Conservation (phyloP, 2,113 vertebrate species). For the Mionectes macconnelli region DNA sequence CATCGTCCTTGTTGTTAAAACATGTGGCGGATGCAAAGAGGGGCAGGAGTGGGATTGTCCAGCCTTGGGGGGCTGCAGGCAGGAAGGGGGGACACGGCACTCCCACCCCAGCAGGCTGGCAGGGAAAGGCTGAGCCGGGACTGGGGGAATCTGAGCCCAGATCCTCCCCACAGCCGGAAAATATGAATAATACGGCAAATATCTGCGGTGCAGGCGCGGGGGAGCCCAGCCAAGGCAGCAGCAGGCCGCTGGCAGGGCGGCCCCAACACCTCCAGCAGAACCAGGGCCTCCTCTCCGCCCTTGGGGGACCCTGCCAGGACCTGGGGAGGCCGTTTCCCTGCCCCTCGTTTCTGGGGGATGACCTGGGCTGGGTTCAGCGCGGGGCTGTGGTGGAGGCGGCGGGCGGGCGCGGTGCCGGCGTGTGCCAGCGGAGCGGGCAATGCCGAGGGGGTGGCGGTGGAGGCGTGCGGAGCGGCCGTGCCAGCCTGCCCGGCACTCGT, state of each 20-base stretch:
- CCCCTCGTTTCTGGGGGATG: not conserved
- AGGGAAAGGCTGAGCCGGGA: not conserved
- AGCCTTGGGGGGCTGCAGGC: not conserved
- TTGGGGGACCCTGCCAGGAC: not conserved
- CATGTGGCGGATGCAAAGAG: rapidly evolving
- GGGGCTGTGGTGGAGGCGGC: not conserved
- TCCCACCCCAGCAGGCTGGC: conserved; percentile 25
- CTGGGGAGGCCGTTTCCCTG: not conserved
- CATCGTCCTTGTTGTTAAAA: not conserved
- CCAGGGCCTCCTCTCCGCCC: not conserved
- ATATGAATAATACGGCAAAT: conserved; percentile 66
- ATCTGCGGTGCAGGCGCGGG: conserved; percentile 47
- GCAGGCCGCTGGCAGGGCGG: conserved; percentile 42
- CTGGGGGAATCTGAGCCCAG: conserved; percentile 22
- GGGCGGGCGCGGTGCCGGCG: not conserved
- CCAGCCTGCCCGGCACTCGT: not conserved
- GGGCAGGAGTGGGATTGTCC: rapidly evolving
- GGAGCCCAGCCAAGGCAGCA: conserved; percentile 56
- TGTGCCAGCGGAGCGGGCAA: not conserved
- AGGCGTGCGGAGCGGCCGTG: not conserved
- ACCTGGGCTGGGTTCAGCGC: not conserved
- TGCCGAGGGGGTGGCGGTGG: not conserved
- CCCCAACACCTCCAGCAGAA: conserved; percentile 27
- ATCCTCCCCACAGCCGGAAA: conserved; percentile 57
- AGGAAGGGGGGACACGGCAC: not conserved